Percentiles rank a stretch among this genome's conserved stretches.
Conservation (phyloP, 2,888 invertebrate species). For the Mythimna lalbum region DNA sequence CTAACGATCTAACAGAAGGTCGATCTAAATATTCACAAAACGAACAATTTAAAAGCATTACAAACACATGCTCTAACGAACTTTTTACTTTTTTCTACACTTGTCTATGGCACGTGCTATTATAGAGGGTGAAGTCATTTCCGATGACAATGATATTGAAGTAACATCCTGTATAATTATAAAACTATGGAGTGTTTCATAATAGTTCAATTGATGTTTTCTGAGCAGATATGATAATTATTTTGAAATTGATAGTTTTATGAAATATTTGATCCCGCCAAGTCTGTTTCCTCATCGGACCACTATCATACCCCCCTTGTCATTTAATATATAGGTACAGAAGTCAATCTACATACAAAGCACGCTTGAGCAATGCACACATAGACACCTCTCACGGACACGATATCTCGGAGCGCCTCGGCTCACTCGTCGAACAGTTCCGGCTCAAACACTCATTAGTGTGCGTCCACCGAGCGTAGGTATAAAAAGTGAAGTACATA, state of each 20-base stretch:
- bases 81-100: constrained; percentile 65
- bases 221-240: neutral
- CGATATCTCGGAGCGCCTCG: no score
- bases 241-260: constrained; percentile 25
- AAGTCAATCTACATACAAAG: no score
- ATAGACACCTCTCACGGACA: no score
- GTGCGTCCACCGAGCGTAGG: no score
- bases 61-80: constrained; percentile 61
- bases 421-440: no score
- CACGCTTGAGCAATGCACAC: no score
- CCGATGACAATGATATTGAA: constrained; percentile 86
- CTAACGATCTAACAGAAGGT: constrained; percentile 28
- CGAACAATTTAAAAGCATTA: constrained; percentile 45
- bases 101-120: constrained; percentile 80
- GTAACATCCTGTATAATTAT: constrained; percentile 71
- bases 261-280: no score
- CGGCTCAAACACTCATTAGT: no score
- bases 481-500: no score
- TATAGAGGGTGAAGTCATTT: constrained; percentile 85
- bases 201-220: constrained; percentile 30
- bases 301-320: no score
- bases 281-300: no score
- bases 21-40: constrained; percentile 44
- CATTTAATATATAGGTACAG: no score
- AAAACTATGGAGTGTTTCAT: constrained; percentile 46